These are phyloP conservation scores for Datnioides undecimradiatus DNA, from an alignment of 2,113 vertebrate species.

Conservation along the genomic window DNA sequence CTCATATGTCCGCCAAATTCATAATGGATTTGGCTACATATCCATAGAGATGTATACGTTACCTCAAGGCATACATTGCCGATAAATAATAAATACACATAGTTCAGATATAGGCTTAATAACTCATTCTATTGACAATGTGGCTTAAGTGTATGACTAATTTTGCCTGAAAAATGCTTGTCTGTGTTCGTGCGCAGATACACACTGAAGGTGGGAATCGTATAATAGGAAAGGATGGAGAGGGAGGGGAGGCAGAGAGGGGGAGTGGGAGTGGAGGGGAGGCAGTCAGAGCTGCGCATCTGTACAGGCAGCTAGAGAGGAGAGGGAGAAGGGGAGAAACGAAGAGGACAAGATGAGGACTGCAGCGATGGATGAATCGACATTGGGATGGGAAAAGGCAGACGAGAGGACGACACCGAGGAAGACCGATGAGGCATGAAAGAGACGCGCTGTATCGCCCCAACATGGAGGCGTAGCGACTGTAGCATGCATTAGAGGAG, in stretches of 20 bases:
- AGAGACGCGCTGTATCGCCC: conserved; percentile 54
- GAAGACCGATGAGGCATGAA: conserved; percentile 53
- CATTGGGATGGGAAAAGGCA: conserved; percentile 49
- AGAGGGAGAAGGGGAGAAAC: conserved; percentile 46
- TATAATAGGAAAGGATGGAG: conserved; percentile 39
- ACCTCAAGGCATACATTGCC: background rate
- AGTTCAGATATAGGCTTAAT: background rate
- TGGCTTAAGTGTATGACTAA: background rate
- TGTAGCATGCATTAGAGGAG: conserved; percentile 66
- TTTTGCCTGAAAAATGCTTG: background rate
- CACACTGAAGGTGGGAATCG: conserved; percentile 32
- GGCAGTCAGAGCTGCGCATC: conserved; percentile 71
- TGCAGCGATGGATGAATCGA: conserved; percentile 52
- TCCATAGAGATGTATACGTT: no score
- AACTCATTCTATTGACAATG: background rate
- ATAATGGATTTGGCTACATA: no score
- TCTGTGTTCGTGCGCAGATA: conserved; percentile 11
- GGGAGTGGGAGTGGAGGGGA: conserved; percentile 2
- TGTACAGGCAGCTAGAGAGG: conserved; percentile 62
- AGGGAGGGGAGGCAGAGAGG: conserved; percentile 20
- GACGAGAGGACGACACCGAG: conserved; percentile 35
- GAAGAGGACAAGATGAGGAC: conserved; percentile 74
- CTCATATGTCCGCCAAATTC: no score
- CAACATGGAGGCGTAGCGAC: conserved; percentile 81
- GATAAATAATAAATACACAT: background rate